A percentile compares a stretch with the other conserved stretches of the same genome.
Evolutionary conservation across 2,888 invertebrate genomes (phyloP).

Genomic region (Psococerastis gibbosa): DNA sequence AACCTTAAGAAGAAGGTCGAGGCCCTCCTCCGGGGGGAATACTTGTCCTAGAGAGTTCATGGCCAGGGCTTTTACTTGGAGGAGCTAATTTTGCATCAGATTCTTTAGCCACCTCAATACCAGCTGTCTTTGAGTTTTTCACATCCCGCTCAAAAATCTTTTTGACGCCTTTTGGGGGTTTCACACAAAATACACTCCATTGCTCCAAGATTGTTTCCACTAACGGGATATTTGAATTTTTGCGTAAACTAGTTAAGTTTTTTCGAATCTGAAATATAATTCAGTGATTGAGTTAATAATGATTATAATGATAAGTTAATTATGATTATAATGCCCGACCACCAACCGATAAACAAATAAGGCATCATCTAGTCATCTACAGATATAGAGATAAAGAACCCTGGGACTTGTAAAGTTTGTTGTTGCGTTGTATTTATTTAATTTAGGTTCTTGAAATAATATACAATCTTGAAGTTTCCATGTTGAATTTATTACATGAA

Average conservation of each 20-base stretch:
- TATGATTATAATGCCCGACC: too few species aligned
- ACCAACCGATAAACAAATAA: too few species aligned
- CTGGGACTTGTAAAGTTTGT: too few species aligned
- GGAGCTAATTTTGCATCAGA: slow-evolving; percentile 15
- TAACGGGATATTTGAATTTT: slow-evolving; percentile 30
- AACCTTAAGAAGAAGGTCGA: too few species aligned
- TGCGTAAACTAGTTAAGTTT: slow-evolving; percentile 24
- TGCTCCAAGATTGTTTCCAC: slow-evolving; percentile 39
- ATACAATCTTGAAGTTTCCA: too few species aligned
- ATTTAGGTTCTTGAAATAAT: too few species aligned
- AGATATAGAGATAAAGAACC: too few species aligned
- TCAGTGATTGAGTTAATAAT: too few species aligned
- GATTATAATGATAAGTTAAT: too few species aligned
- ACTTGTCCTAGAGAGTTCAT: slow-evolving; percentile 25
- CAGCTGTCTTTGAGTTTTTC: not conserved
- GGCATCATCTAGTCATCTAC: too few species aligned
- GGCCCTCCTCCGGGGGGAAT: slow-evolving; percentile 25
- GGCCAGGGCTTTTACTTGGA: slow-evolving; percentile 24
- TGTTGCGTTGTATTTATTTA: too few species aligned
- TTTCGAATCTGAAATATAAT: slow-evolving; percentile 24
- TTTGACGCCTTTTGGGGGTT: slow-evolving; percentile 84
- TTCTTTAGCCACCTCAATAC: slow-evolving; percentile 16
- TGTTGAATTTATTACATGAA: too few species aligned
- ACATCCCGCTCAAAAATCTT: slow-evolving; percentile 57
- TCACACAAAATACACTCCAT: slow-evolving; percentile 46